Base-by-base conservation (phyloP, 1,140 invertebrate genomes). In the Calephelis nemesis region DNA sequence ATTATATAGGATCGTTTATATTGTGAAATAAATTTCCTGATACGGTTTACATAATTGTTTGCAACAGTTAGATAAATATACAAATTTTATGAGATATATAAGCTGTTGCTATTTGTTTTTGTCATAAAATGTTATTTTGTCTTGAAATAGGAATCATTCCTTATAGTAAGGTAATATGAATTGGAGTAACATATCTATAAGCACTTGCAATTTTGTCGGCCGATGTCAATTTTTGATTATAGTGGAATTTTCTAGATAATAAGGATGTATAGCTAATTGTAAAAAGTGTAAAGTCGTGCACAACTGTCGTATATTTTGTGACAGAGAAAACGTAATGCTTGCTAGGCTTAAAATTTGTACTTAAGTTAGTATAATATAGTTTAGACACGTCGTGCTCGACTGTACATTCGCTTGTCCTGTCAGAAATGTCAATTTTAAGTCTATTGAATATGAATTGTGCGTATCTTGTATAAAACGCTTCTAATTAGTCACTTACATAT, bases 271-370 rank as follows among this genome's bases (percentile, higher is more conserved):
- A 75, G 73, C 69, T 72, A 71, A 75, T 76, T 74, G 75, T 81
- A 68, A 74, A 72, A 62, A 69, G 70, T 77, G 76, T 81, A 82
- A 78, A 83, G 74, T 84, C 84, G 82, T 71, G 81, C 75, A 79
- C 78, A 79, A 70, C 48, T 63, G 67, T 74, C 73, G 62, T 71
- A 76, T 84, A 81, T 87, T 86, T 81, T 83, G 74, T 80, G 78
- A 54, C 81, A 69, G 72, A 63, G 71, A 69, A 65, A 77, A 68
- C 60, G 54, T 60, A 74, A 74, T 78, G 84, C 86, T 88, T 88
- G 79, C 65, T 79, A 85, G 79, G 84, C 83, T 87, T 87, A 72
- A 64, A 75, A 77, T 81, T 87, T 87, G 82, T 85, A 84, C 78
- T 82, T 84, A 76, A 79, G 72, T 71, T 78, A 78, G 71, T 71